Conservation (phyloP, 2,797 vertebrate genomes). For the Intellagama lesueurii region DNA sequence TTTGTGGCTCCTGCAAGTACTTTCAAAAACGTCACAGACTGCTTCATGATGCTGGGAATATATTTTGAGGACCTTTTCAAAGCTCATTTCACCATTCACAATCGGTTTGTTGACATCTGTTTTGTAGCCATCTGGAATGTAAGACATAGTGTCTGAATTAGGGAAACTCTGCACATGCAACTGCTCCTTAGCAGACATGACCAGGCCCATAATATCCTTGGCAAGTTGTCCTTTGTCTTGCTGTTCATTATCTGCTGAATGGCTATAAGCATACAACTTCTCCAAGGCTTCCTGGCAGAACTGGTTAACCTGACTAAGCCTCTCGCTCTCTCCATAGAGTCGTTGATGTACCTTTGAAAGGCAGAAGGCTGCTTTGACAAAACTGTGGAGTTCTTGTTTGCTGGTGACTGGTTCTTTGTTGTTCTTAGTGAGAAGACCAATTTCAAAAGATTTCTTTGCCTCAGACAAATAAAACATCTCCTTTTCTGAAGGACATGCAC, state of each 20-base stretch:
- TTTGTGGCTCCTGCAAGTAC: slow-evolving; percentile 65
- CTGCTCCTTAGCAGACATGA: slow-evolving; percentile 77
- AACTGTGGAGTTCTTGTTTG: slow-evolving; percentile 92
- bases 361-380: slow-evolving; percentile 90
- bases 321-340: slow-evolving; percentile 72
- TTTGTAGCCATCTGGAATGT: slow-evolving; percentile 87
- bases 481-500: slow-evolving; percentile 76
- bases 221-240: slow-evolving; percentile 79
- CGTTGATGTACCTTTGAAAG: slow-evolving; percentile 82
- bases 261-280: slow-evolving; percentile 80
- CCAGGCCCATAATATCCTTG: slow-evolving; percentile 81
- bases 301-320: slow-evolving; percentile 48
- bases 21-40: slow-evolving; percentile 80
- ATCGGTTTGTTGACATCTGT: slow-evolving; percentile 61
- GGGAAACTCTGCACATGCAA: slow-evolving; percentile 80
- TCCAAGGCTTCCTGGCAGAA: slow-evolving; percentile 83
- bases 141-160: slow-evolving; percentile 84
- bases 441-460: slow-evolving; percentile 89
- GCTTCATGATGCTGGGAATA: slow-evolving; percentile 87
- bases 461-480: slow-evolving; percentile 77
- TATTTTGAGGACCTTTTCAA: slow-evolving; percentile 79
- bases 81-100: slow-evolving; percentile 73
- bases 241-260: slow-evolving; percentile 28
- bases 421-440: slow-evolving; percentile 87
- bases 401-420: slow-evolving; percentile 79